Conservation (phyloP, 2,113 vertebrate species). For the Chloropsis cyanopogon region DNA sequence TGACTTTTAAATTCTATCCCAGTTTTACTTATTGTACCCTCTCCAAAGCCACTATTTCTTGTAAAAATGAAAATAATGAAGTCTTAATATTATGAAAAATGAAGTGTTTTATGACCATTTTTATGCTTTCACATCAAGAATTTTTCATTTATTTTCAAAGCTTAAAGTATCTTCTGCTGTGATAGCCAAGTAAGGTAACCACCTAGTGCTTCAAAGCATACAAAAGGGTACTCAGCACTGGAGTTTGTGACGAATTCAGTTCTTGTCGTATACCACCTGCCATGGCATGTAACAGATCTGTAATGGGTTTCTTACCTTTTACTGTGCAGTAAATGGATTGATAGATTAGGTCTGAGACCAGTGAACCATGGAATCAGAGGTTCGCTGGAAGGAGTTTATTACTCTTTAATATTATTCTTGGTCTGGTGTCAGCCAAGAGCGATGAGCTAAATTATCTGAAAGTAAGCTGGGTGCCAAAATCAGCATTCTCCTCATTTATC, state of each 20-base stretch:
- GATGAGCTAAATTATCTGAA: constrained; percentile 78
- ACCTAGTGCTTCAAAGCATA: constrained; percentile 58
- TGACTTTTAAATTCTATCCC: constrained; percentile 40
- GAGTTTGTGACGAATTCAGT: constrained; percentile 59
- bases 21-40: constrained; percentile 44
- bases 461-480: constrained; percentile 75
- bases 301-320: constrained; percentile 79
- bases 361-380: constrained; percentile 73
- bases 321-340: constrained; percentile 77
- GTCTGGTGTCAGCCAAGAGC: constrained; percentile 72
- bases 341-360: constrained; percentile 75
- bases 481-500: constrained; percentile 73
- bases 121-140: constrained; percentile 17
- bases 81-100: constrained; percentile 49
- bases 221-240: constrained; percentile 11
- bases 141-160: constrained; percentile 48
- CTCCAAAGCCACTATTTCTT: constrained; percentile 28
- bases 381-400: constrained; percentile 77
- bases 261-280: constrained; percentile 73
- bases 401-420: constrained; percentile 80
- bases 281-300: constrained; percentile 68
- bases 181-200: constrained; percentile 35
- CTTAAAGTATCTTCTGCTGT: constrained; percentile 14
- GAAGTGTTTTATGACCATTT: constrained; percentile 25
- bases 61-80: constrained; percentile 41